Conservation (phyloP, 2,888 invertebrate genomes). For the Aporophyla nigra region DNA sequence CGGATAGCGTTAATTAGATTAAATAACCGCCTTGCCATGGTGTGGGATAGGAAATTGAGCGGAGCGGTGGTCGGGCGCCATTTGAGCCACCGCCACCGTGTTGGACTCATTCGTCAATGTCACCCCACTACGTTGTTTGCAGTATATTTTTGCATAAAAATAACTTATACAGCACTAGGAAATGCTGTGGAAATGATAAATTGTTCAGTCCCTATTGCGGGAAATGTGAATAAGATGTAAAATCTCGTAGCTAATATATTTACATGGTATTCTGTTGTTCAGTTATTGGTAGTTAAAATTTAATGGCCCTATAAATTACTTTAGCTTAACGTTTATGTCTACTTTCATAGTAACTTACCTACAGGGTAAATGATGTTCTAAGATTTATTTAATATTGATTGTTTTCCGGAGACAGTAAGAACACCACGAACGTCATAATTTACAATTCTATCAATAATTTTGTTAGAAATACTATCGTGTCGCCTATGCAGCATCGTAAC, state of each 20-base stretch:
- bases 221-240: constrained; percentile 57
- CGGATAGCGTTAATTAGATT: constrained; percentile 70
- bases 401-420: constrained; percentile 12
- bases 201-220: constrained; percentile 53
- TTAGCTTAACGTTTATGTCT: constrained; percentile 50
- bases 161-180: constrained; percentile 72
- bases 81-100: constrained; percentile 71
- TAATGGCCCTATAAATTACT: constrained; percentile 55
- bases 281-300: constrained; percentile 56
- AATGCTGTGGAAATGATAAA: constrained; percentile 73
- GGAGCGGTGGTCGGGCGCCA: constrained; percentile 70
- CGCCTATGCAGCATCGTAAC: background rate
- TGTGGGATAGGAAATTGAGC: constrained; percentile 79
- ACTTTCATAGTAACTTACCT: constrained; percentile 48
- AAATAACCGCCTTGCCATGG: constrained; percentile 68
- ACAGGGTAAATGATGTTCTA: constrained; percentile 40
- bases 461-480: background rate
- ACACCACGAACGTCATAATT: background rate
- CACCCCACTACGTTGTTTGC: constrained; percentile 76
- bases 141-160: constrained; percentile 87
- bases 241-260: constrained; percentile 25
- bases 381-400: constrained; percentile 38
- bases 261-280: constrained; percentile 43
- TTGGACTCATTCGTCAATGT: constrained; percentile 82
- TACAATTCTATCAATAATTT: constrained; percentile 20